A percentile compares a stretch with the other conserved stretches of the same genome.
Conservation (phyloP, 2,113 vertebrate genomes). For the Megaceryle maxima region DNA sequence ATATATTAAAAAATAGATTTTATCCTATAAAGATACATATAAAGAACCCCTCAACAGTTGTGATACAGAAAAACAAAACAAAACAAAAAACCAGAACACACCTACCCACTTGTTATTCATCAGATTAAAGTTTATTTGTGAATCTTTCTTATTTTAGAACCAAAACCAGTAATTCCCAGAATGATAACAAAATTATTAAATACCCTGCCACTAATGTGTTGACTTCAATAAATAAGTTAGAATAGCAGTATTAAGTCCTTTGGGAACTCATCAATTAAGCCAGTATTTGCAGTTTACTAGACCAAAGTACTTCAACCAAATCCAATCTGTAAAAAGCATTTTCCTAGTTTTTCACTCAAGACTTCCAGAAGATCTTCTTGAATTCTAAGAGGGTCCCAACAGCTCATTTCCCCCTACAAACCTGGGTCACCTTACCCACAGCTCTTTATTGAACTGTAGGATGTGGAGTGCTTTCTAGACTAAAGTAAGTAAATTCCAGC, state of each 20-base stretch:
- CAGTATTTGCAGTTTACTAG: neutral
- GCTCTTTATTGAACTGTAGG: neutral
- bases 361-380: neutral
- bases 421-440: neutral
- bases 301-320: neutral
- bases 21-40: neutral
- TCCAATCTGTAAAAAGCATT: neutral
- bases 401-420: neutral
- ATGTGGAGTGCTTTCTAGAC: neutral
- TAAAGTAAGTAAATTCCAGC: neutral
- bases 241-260: neutral
- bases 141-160: neutral
- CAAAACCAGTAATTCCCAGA: neutral
- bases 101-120: neutral
- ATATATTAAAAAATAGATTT: neutral
- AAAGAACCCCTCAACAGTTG: neutral
- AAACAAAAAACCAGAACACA: neutral
- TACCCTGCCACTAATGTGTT: neutral
- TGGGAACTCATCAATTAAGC: neutral
- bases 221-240: neutral
- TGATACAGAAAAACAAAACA: neutral
- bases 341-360: neutral
- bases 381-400: neutral
- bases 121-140: neutral
- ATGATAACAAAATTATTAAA: neutral